Evolutionary conservation across 2,888 invertebrate genomes (phyloP).

Genomic region (Mesochorus sp.): DNA sequence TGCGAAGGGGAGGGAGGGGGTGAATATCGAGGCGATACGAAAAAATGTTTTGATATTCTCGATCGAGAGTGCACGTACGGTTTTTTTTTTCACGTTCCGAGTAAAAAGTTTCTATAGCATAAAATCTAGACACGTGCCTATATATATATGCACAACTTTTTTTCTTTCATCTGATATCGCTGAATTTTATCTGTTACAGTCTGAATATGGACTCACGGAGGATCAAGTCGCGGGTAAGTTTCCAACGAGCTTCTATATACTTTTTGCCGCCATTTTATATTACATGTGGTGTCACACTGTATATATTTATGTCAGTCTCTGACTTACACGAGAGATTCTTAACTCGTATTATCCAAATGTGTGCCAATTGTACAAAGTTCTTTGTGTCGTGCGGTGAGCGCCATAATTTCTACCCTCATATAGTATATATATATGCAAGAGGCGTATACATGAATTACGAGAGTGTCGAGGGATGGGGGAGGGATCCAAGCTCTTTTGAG

Average conservation of each 20-base stretch:
- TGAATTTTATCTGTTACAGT: constrained; percentile 84
- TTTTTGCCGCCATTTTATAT: neutral
- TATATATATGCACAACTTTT: too few species aligned
- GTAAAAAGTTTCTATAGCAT: neutral
- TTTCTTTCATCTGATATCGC: constrained; percentile 19
- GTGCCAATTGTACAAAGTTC: constrained; percentile 10
- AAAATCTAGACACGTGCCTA: too few species aligned
- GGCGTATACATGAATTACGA: neutral
- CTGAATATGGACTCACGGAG: constrained; percentile 93
- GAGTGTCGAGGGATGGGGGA: neutral
- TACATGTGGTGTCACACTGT: too few species aligned
- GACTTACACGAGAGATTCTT: constrained; percentile 16
- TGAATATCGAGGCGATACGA: too few species aligned
- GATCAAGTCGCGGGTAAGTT: constrained; percentile 92
- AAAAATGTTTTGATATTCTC: too few species aligned
- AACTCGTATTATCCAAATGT: neutral
- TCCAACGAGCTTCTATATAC: neutral
- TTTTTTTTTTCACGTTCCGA: neutral
- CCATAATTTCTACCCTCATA: neutral
- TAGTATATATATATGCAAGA: neutral
- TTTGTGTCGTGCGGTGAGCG: neutral
- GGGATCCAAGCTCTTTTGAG: constrained; percentile 7
- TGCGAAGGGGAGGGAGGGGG: neutral
- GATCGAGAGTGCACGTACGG: neutral
- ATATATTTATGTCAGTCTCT: neutral